A percentile compares a stretch with the other conserved stretches of the same genome.
phyloP scores from a whole-genome alignment of 2,888 invertebrate genomes.

The Chydorus sphaericus region DNA sequence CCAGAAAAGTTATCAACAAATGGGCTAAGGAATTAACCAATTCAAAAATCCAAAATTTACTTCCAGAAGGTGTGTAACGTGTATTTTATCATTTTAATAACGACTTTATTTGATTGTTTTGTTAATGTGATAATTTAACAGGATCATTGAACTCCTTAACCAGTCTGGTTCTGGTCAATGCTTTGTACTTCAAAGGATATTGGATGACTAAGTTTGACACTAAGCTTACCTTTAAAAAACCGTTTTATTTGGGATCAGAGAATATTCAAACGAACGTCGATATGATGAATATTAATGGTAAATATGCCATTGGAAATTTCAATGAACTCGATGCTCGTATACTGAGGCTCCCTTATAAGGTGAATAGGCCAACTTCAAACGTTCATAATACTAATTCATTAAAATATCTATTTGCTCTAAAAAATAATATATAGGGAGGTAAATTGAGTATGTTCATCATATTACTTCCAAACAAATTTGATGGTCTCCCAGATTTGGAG shows the following conservation, averaged over 20 bases:
- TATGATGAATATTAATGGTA: conserved; percentile 53
- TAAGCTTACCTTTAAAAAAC: conserved; percentile 13
- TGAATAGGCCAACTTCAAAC: conserved; percentile 56
- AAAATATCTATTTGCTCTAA: conserved; percentile 46
- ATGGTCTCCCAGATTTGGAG: no score
- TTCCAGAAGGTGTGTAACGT: conserved; percentile 44
- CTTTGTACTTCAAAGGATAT: conserved; percentile 69
- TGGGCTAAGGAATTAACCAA: conserved; percentile 73
- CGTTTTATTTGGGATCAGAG: conserved; percentile 6
- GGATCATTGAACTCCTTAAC: conserved; percentile 41
- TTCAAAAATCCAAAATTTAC: conserved; percentile 60
- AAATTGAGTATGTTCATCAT: conserved; percentile 59
- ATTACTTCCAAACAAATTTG: conserved; percentile 49
- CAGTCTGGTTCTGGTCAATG: conserved; percentile 60
- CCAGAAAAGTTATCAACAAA: conserved; percentile 46
- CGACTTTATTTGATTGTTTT: conserved; percentile 5
- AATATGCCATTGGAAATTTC: conserved; percentile 43
- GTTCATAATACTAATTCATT: conserved; percentile 57
- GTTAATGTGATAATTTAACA: conserved; percentile 20
- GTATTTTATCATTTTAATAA: conserved; percentile 22
- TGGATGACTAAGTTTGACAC: conserved; percentile 39
- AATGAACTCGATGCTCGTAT: conserved; percentile 47
- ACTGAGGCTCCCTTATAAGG: conserved; percentile 54
- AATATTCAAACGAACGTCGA: conserved; percentile 43
- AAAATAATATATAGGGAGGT: conserved; percentile 36